A percentile compares a stretch with the other conserved stretches of the same genome.
Evolutionary conservation across 2,797 vertebrate species (phyloP).

Genomic region (Neopelma chrysocephalum): DNA sequence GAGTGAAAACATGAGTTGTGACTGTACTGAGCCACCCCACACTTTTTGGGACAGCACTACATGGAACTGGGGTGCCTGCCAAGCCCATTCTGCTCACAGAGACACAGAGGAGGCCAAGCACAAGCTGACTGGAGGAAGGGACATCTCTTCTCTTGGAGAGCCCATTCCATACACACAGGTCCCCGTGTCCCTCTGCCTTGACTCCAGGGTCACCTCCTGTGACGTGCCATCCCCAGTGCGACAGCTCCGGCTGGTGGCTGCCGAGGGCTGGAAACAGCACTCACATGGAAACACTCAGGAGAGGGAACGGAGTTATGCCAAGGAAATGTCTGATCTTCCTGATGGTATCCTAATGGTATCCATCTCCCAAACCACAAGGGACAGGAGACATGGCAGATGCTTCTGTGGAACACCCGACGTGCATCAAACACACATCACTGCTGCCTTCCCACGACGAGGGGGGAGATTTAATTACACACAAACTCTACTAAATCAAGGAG

Average conservation of each 20-base stretch:
- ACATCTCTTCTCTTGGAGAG: neutral
- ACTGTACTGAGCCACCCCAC: no score
- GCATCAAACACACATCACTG: neutral
- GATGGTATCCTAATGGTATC: neutral
- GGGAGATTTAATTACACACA: constrained; percentile 34
- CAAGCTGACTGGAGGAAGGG: neutral
- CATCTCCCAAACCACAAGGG: neutral
- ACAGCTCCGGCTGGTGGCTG: constrained; percentile 57
- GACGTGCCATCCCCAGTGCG: neutral
- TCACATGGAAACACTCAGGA: neutral
- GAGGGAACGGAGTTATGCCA: neutral
- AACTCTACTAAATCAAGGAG: constrained; percentile 12
- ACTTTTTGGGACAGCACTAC: neutral
- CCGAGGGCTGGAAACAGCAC: neutral
- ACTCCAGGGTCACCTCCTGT: neutral
- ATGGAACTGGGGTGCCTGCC: neutral
- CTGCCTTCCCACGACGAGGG: neutral
- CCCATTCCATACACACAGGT: neutral
- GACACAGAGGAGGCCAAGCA: neutral
- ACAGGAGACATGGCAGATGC: neutral
- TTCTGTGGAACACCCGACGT: neutral
- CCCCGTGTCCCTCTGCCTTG: neutral
- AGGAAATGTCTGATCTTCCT: neutral
- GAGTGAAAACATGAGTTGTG: neutral
- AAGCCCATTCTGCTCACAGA: neutral